phyloP scores from a whole-genome alignment of 2,888 invertebrate species.

The Sesamia inferens region DNA sequence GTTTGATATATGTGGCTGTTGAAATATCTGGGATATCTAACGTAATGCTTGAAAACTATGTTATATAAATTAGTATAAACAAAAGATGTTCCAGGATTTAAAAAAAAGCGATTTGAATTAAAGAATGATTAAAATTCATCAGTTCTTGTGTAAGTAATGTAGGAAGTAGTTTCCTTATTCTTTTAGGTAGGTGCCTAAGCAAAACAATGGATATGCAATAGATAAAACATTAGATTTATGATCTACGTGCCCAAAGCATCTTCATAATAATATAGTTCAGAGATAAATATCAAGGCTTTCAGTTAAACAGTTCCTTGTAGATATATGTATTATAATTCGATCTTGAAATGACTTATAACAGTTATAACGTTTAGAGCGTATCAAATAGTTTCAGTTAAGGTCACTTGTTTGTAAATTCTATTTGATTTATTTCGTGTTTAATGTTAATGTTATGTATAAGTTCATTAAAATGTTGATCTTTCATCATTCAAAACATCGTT shows the following conservation, averaged over 20 bases:
- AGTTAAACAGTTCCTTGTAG: slow-evolving; percentile 34
- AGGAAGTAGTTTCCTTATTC: neutral
- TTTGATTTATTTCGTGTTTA: slow-evolving; percentile 9
- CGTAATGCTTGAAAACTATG: too few relatives aligned
- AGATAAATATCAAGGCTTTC: slow-evolving; percentile 48
- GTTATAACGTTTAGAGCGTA: slow-evolving; percentile 35
- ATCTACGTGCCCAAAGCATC: slow-evolving; percentile 25
- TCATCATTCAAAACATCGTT: neutral
- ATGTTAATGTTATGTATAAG: slow-evolving; percentile 42
- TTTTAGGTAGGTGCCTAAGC: neutral
- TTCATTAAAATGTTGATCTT: slow-evolving; percentile 26
- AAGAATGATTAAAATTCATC: neutral
- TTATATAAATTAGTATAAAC: too few relatives aligned
- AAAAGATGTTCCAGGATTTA: too few relatives aligned
- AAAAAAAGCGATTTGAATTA: neutral
- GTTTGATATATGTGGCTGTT: too few relatives aligned
- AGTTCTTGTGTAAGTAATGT: neutral
- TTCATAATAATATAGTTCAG: slow-evolving; percentile 6
- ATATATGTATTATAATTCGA: slow-evolving; percentile 1
- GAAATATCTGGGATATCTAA: too few relatives aligned
- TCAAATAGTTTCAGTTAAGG: slow-evolving; percentile 50
- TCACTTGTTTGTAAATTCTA: slow-evolving; percentile 33
- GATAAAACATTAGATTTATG: slow-evolving; percentile 1
- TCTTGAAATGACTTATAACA: slow-evolving; percentile 30
- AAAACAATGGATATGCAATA: too few relatives aligned